Conservation (phyloP, 2,888 invertebrate species). For the Lithosia quadra region DNA sequence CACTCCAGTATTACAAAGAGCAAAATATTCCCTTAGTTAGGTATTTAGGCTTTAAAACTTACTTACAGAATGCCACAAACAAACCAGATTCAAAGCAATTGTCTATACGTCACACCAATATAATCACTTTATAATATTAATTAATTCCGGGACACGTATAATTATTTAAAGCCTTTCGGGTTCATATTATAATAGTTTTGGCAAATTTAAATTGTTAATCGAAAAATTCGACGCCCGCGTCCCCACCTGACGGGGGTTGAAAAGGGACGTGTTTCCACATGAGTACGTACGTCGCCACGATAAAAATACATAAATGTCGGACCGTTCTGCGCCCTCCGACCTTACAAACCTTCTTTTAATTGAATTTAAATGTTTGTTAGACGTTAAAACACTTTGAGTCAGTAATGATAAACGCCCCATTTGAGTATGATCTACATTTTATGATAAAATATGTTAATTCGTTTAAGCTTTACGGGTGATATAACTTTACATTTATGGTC, state of each 20-base stretch:
- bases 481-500: not conserved
- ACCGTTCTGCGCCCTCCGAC: not conserved
- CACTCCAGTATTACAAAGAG: not conserved
- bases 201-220: constrained; percentile 20
- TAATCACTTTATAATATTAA: constrained; percentile 16
- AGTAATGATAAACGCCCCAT: not conserved
- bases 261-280: not conserved
- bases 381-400: not conserved
- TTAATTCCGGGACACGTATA: constrained; percentile 47
- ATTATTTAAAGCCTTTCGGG: constrained; percentile 27
- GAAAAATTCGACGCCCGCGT: constrained; percentile 19
- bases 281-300: not conserved
- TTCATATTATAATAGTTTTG: constrained; percentile 29
- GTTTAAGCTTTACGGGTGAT: not conserved
- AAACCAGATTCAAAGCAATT: not conserved
- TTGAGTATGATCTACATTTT: not conserved
- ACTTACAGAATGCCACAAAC: not conserved
- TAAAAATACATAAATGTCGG: constrained; percentile 1
- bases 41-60: too few species aligned
- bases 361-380: constrained; percentile 6
- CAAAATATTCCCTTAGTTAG: not conserved
- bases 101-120: not conserved
- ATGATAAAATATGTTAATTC: not conserved
- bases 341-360: not conserved
- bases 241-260: not conserved